Conservation (phyloP, 2,113 vertebrate genomes). For the Cheilinus undulatus region DNA sequence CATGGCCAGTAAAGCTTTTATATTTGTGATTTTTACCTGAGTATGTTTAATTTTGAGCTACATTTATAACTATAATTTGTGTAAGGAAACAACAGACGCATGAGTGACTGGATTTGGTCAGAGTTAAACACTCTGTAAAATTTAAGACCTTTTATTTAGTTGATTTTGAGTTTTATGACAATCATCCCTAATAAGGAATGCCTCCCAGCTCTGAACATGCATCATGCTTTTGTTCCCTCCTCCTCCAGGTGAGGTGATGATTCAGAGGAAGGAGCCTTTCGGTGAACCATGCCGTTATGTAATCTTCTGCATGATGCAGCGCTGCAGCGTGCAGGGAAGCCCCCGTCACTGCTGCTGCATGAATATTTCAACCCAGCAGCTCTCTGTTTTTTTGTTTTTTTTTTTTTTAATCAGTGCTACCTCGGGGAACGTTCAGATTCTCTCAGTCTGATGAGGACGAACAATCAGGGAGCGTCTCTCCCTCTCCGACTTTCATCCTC, state of each 20-base stretch:
- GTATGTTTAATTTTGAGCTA: too few relatives aligned
- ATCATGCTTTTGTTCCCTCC: neutral
- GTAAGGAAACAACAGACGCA: too few relatives aligned
- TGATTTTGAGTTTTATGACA: too few relatives aligned
- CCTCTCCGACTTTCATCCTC: neutral
- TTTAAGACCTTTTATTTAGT: too few relatives aligned
- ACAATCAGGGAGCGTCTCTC: neutral
- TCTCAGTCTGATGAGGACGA: neutral
- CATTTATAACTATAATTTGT: too few relatives aligned
- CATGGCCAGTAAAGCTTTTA: too few relatives aligned
- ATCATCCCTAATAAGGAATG: too few relatives aligned
- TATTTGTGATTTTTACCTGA: too few relatives aligned
- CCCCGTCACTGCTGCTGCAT: constrained; percentile 31
- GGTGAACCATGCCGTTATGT: constrained; percentile 49
- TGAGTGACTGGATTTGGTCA: too few relatives aligned
- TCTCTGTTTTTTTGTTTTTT: constrained; percentile 12
- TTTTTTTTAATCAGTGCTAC: constrained; percentile 19
- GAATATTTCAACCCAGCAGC: constrained; percentile 56
- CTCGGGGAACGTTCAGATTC: neutral
- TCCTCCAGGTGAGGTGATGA: neutral
- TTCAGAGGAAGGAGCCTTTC: neutral
- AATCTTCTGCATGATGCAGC: constrained; percentile 36
- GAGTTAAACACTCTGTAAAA: too few relatives aligned
- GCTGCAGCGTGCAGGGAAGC: constrained; percentile 32
- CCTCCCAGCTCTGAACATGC: neutral